These are phyloP conservation scores for Pogonocherus hispidulus DNA, from an alignment of 2,888 invertebrate species.

Conservation along the genomic window DNA sequence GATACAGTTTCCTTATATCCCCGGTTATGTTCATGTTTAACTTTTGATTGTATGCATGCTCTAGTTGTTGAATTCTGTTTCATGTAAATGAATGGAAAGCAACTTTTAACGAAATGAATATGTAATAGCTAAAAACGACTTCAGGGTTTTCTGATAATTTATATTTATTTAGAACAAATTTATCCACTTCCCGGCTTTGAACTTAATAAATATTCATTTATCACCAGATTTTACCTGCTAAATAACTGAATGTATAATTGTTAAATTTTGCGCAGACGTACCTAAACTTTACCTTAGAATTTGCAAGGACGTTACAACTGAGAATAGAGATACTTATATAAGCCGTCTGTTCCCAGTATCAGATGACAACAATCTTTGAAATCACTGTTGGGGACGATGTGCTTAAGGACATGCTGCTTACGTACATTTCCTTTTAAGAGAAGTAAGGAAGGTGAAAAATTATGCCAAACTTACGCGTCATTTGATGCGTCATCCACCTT, in stretches of 20 bases:
- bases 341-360: no score
- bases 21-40: background rate
- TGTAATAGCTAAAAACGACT: background rate
- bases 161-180: background rate
- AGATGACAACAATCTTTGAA: no score
- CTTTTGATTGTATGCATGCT: background rate
- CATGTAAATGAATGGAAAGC: background rate
- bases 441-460: no score
- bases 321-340: no score
- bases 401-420: no score
- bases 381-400: no score
- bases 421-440: no score
- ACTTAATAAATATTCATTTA: background rate
- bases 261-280: no score
- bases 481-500: no score
- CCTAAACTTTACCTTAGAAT: no score
- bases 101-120: slow-evolving; percentile 6
- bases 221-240: background rate
- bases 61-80: slow-evolving; percentile 1
- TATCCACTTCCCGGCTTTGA: background rate
- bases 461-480: no score
- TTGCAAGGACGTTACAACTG: no score
- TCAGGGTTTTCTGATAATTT: background rate
- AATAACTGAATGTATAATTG: background rate
- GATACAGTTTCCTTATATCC: background rate